Percentiles rank a stretch among this genome's conserved stretches.
These are phyloP conservation scores for Drosophila aldrichi DNA, from an alignment of 2,888 invertebrate genomes.

Conservation along the genomic window DNA sequence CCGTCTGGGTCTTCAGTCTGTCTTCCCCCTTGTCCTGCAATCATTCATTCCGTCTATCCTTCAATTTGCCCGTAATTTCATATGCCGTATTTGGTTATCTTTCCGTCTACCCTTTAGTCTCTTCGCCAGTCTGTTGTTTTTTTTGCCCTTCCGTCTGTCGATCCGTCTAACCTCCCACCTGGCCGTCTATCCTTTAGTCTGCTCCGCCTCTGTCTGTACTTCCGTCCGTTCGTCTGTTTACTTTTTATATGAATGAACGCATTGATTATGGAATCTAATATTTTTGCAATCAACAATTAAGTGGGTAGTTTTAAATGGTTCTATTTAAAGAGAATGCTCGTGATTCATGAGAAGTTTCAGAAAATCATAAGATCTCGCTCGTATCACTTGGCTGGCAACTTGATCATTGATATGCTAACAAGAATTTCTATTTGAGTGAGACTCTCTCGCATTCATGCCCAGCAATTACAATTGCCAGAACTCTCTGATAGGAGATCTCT, in stretches of 20 bases:
- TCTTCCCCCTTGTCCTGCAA: too few species aligned
- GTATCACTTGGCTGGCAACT: background rate
- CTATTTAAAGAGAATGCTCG: too few species aligned
- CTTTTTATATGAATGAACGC: too few species aligned
- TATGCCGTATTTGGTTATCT: background rate
- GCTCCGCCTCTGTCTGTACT: background rate
- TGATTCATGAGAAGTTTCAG: too few species aligned
- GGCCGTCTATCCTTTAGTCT: background rate
- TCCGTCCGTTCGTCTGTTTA: background rate
- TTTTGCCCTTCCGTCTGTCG: background rate
- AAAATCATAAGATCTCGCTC: background rate
- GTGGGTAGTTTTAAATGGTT: too few species aligned
- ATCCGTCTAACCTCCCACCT: background rate
- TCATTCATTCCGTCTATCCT: too few species aligned
- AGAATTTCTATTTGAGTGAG: background rate
- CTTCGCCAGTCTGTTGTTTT: background rate
- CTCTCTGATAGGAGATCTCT: constrained; percentile 41
- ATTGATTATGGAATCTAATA: too few species aligned
- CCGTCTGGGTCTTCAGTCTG: too few species aligned
- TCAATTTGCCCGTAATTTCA: too few species aligned
- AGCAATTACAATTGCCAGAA: constrained; percentile 9
- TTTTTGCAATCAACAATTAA: too few species aligned
- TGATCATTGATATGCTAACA: background rate
- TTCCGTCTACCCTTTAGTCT: background rate
- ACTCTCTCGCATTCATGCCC: background rate